Evolutionary conservation across 2,888 invertebrate species (phyloP).

Genomic region (Ennomos quercinarius): DNA sequence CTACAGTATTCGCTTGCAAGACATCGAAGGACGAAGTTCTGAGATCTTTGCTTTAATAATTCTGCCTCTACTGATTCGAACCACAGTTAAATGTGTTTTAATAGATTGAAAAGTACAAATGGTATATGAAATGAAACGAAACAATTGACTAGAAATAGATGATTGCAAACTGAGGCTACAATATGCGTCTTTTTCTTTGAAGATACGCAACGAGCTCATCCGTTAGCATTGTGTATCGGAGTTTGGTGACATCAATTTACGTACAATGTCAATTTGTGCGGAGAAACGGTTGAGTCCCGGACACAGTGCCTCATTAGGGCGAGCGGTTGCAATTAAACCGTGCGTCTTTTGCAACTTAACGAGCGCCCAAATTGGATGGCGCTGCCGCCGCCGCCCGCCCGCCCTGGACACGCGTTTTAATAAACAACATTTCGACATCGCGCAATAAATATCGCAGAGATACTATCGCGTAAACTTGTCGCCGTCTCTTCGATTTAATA

Average conservation of each 20-base stretch:
- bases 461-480: slow-evolving; percentile 30
- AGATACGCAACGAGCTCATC: slow-evolving; percentile 46
- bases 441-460: slow-evolving; percentile 25
- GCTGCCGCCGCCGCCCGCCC: slow-evolving; percentile 51
- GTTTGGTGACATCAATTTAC: slow-evolving; percentile 75
- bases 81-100: neutral
- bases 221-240: slow-evolving; percentile 54
- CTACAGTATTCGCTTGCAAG: slow-evolving; percentile 42
- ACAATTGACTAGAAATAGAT: neutral
- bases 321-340: slow-evolving; percentile 82
- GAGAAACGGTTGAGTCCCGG: slow-evolving; percentile 67
- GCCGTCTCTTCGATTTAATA: slow-evolving; percentile 22
- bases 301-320: slow-evolving; percentile 81
- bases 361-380: slow-evolving; percentile 81
- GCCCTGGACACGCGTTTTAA: slow-evolving; percentile 73
- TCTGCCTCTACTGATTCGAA: neutral
- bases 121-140: neutral
- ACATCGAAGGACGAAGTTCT: slow-evolving; percentile 25
- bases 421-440: slow-evolving; percentile 45
- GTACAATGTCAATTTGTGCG: slow-evolving; percentile 81
- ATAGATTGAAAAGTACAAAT: neutral
- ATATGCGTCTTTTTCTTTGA: slow-evolving; percentile 16
- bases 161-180: slow-evolving; percentile 1
- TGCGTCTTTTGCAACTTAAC: slow-evolving; percentile 83
- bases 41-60: slow-evolving; percentile 16